A percentile compares a stretch with the other conserved stretches of the same genome.
phyloP scores from a whole-genome alignment of 2,888 invertebrate species.

The Blomia tropicalis region DNA sequence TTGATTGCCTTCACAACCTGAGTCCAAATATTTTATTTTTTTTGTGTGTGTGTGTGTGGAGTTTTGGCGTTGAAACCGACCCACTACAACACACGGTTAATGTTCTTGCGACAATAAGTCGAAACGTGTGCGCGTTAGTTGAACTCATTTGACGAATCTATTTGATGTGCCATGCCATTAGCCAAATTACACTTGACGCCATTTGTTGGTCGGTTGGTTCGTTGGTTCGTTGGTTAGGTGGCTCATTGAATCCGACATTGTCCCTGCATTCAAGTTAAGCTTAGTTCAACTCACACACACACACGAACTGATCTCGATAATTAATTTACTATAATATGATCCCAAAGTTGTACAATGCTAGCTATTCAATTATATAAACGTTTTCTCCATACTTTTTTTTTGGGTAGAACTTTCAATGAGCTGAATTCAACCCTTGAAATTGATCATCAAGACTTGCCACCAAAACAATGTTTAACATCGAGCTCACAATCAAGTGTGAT shows the following conservation, averaged over 20 bases:
- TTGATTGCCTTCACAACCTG: slow-evolving; percentile 10
- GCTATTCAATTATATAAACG: too few relatives aligned
- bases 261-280: too few relatives aligned
- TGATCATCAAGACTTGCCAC: not conserved
- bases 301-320: not conserved
- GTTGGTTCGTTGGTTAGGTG: too few relatives aligned
- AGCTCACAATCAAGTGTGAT: slow-evolving; percentile 9
- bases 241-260: too few relatives aligned
- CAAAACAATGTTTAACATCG: not conserved
- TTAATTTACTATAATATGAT: not conserved
- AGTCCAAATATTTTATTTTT: not conserved
- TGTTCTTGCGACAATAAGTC: too few relatives aligned
- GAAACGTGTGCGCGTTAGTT: not conserved
- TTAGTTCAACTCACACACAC: too few relatives aligned
- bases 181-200: not conserved
- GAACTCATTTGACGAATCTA: slow-evolving; percentile 8
- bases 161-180: slow-evolving; percentile 2
- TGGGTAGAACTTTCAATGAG: not conserved
- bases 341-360: too few relatives aligned
- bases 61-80: too few relatives aligned
- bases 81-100: too few relatives aligned
- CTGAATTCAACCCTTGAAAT: not conserved
- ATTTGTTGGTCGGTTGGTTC: too few relatives aligned
- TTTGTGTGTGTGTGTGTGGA: too few relatives aligned
- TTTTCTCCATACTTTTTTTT: too few relatives aligned